Base-by-base conservation (phyloP, 2,797 vertebrate species). In the Chloroceryle amazona region DNA sequence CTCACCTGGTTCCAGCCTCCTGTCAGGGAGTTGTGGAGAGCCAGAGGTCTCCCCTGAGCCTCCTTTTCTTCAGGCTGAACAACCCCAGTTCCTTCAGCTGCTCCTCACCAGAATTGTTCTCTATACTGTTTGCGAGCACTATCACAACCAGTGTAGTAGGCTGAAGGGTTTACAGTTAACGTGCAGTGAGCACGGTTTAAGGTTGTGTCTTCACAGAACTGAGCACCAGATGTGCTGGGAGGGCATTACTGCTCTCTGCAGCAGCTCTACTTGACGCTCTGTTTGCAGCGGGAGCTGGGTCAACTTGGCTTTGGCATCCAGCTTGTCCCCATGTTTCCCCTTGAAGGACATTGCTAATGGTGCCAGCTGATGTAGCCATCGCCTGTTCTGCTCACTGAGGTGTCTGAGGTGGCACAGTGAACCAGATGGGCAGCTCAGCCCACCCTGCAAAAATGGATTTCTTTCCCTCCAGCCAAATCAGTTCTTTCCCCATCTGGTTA, bases 401-500 rank as follows among this genome's bases (percentile, higher is more conserved):
- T 88, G 86, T 83, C 55, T 5, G 39, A 0, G 82, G 85, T 88
- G 86, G 86, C 51, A 60, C 0, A 0, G 58, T 23, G 70, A 92
- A 74, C 83, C 93, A 93, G 92, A 79, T 92, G 93, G 93, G 92
- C 19, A 85, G 89, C 89, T 90, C 74, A 4, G 74, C 88, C 81
- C 51, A 86, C 86, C 90, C 70, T 57, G 60, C 81, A 81, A 58
- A 92, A 96, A 86, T 25, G 70, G 39, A 55, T 95, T 90, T 72
- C 49, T 93, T 74, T 63, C 58, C 83, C 35, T 90, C 25, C 55
- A 94, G 83, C 78, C 92, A 92, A 92, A 92, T 86, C 83, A 60
- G 66, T 62, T 91, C 86, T 94, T 94, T 90, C 86, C 90, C 92
- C 66, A 86, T 94, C 93, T 96, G 94, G 88, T 92, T 95, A 94